Evolutionary conservation across 37 sponge, comb jelly and placozoan species (phyloP), one percentile per base, ranked within the genome.

Genomic region (Bolinopsis microptera): DNA sequence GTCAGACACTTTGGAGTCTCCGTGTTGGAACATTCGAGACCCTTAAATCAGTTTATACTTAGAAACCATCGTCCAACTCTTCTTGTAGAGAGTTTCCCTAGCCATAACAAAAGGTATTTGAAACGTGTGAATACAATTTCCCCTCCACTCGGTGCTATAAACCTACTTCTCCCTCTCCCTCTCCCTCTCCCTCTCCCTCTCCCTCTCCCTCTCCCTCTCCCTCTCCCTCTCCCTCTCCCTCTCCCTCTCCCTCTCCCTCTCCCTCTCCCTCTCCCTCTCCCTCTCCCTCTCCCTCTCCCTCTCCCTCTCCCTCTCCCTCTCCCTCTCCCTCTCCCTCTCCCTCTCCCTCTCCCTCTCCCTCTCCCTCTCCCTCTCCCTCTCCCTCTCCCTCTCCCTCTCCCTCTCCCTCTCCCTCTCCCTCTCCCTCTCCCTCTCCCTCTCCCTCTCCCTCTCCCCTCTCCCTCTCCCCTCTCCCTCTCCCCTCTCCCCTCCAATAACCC

Each of bases 401-500:
- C 31, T 23, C 1, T 38, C 24, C 74, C 34, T 68, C 74, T 93
- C 38, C 1, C 13, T 26, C 69, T 3, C 16, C 35, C 28, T 13
- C 13, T 22, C 24, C 76, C 13, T 22, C 76, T 76, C 9, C 32
- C 5, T 0, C 69, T 68, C 93, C 94, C 92, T 23, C 38, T 33
- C 35, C 34, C 76, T n/a, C 83, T 83, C 39, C 93, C 31, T 32
- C 90, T 35, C 32, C 32, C 93, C 18, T 69, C 68, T 21, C 28
- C n/a, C 32, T 48, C 31, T 28, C 23, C 69, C 92, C 32, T 61
- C 32, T 37, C 33, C 39, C 69, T 38, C 33, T 72, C 26, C 1
- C 75, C 61, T 35, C 27, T 88, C 39, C 69, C 92, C 69, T 68
- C 26, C 70, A 83, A 32, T 70, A 83, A 21, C 94, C 83, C 69